These are phyloP conservation scores for Argya squamiceps DNA, from an alignment of 2,797 vertebrate genomes.

Conservation along the genomic window DNA sequence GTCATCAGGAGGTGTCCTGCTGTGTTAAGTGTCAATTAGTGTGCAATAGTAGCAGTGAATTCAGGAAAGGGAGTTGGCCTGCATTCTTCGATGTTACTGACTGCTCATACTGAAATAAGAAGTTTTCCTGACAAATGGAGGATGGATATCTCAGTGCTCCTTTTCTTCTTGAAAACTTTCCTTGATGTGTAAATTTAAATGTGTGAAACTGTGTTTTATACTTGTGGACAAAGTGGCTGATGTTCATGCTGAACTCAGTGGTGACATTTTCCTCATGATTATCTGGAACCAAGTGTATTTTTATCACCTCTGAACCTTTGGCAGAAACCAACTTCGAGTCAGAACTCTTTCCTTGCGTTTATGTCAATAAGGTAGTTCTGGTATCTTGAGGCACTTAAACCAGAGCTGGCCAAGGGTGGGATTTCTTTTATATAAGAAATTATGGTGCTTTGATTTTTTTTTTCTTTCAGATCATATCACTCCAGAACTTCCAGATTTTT, in stretches of 20 bases:
- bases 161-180: neutral
- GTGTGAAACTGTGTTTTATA: neutral
- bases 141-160: neutral
- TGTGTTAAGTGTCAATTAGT: neutral
- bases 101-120: neutral
- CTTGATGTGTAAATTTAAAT: neutral
- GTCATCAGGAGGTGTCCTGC: neutral
- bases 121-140: neutral
- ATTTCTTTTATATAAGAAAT: neutral
- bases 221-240: neutral
- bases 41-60: neutral
- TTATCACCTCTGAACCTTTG: neutral
- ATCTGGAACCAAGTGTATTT: neutral
- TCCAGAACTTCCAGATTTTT: neutral
- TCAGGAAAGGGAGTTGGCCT: neutral
- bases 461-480: neutral
- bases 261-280: neutral
- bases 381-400: neutral
- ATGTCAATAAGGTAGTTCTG: neutral
- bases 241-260: neutral
- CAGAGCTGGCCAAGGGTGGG: neutral
- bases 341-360: neutral
- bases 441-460: neutral
- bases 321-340: neutral
- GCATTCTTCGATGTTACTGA: accelerated